Conservation (phyloP, 2,113 vertebrate species). For the Chiloscyllium plagiosum region DNA sequence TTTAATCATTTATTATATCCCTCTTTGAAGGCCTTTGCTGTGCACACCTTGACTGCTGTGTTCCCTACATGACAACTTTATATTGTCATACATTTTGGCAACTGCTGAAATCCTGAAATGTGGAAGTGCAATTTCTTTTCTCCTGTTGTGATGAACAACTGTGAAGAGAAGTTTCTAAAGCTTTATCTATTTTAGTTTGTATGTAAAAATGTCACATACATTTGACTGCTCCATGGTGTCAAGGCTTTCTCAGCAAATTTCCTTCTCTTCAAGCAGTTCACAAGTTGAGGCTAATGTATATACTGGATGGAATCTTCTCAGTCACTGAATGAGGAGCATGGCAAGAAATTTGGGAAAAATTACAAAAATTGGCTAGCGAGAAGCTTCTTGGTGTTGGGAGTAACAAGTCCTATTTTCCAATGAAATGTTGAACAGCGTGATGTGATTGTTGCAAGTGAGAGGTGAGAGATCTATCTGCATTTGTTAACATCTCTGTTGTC, state of each 20-base stretch:
- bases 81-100: neutral
- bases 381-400: too few species aligned
- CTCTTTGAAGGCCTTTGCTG: neutral
- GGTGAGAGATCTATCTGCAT: too few species aligned
- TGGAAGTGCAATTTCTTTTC: neutral
- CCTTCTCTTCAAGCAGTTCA: neutral
- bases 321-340: too few species aligned
- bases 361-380: too few species aligned
- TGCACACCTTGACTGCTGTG: neutral
- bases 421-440: too few species aligned
- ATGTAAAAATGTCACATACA: neutral
- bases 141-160: neutral
- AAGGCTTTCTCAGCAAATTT: neutral
- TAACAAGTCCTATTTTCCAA: too few species aligned
- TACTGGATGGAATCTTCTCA: too few species aligned
- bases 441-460: too few species aligned
- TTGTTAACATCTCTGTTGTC: too few species aligned
- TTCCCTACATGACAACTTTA: neutral
- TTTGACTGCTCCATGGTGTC: neutral
- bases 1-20: neutral
- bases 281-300: too few species aligned
- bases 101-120: neutral
- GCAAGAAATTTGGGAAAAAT: too few species aligned
- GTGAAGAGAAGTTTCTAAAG: neutral
- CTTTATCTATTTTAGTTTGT: neutral